These are phyloP conservation scores for Hemistola chrysoprasaria DNA, from an alignment of 2,888 invertebrate genomes.

Conservation along the genomic window DNA sequence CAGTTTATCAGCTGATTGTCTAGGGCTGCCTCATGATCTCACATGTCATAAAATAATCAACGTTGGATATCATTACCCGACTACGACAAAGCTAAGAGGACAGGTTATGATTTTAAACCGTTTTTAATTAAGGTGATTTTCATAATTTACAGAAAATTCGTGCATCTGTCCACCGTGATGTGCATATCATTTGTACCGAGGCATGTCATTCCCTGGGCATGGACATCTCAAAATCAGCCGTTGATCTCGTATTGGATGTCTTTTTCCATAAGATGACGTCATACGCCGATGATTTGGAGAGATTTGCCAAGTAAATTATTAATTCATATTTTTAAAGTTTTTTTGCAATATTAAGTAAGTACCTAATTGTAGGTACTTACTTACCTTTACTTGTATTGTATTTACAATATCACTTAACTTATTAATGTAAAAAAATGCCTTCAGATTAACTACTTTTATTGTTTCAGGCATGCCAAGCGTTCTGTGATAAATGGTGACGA, in stretches of 20 bases:
- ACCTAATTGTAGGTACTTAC: too few relatives aligned
- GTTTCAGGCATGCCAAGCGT: conserved; percentile 84
- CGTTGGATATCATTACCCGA: too few relatives aligned
- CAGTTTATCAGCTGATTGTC: too few relatives aligned
- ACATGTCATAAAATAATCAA: too few relatives aligned
- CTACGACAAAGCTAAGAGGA: too few relatives aligned
- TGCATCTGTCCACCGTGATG: conserved; percentile 79
- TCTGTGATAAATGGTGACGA: conserved; percentile 84
- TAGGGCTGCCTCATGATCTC: neutral
- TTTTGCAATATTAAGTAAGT: too few relatives aligned
- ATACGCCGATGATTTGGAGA: conserved; percentile 84
- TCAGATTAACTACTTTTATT: neutral
- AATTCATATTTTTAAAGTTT: too few relatives aligned
- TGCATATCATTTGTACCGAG: conserved; percentile 80
- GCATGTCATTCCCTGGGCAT: conserved; percentile 72
- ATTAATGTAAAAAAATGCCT: too few relatives aligned
- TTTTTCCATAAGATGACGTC: conserved; percentile 79
- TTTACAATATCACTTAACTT: too few relatives aligned
- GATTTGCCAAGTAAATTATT: conserved; percentile 82
- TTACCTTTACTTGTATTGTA: too few relatives aligned
- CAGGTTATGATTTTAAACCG: too few relatives aligned
- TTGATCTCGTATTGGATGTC: conserved; percentile 83
- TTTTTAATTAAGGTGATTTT: too few relatives aligned
- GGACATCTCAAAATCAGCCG: conserved; percentile 76
- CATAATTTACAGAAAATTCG: conserved; percentile 77